These are phyloP conservation scores for Phylloscopus trochilus DNA, from an alignment of 2,113 vertebrate genomes.

Conservation along the genomic window DNA sequence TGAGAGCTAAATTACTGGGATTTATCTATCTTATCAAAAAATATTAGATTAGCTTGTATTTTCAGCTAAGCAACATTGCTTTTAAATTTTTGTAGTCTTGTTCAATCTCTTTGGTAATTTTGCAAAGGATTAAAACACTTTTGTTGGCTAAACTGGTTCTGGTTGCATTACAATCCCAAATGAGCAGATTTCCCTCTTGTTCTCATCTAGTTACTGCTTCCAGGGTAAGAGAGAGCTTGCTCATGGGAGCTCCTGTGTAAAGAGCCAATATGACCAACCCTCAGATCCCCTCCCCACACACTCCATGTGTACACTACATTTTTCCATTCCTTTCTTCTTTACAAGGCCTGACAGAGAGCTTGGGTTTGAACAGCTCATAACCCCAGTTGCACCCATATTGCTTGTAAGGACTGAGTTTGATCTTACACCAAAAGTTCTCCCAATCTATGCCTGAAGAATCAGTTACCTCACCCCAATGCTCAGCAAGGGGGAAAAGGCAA, in stretches of 20 bases:
- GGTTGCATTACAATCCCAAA: background rate
- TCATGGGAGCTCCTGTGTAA: background rate
- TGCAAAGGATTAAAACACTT: background rate
- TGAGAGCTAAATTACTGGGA: slow-evolving; percentile 57
- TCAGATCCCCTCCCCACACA: background rate
- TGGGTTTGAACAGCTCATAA: background rate
- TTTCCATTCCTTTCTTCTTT: background rate
- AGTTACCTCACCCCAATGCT: background rate
- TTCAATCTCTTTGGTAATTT: background rate
- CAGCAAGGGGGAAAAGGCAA: background rate
- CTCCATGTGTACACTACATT: background rate
- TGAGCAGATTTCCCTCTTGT: background rate
- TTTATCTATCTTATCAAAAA: slow-evolving; percentile 44
- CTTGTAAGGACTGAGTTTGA: background rate
- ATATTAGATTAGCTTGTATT: slow-evolving; percentile 53
- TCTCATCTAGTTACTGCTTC: background rate
- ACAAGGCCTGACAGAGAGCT: background rate
- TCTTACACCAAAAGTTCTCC: background rate
- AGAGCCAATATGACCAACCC: background rate
- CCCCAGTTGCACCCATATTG: background rate
- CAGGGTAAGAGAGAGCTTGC: background rate
- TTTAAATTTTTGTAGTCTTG: background rate
- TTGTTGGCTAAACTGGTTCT: background rate
- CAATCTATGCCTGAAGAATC: background rate
- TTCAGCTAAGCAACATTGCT: slow-evolving; percentile 1